Percentiles rank a stretch among this genome's conserved stretches.
phyloP scores from a whole-genome alignment of 2,888 invertebrate species.

The Anaspis maculata region DNA sequence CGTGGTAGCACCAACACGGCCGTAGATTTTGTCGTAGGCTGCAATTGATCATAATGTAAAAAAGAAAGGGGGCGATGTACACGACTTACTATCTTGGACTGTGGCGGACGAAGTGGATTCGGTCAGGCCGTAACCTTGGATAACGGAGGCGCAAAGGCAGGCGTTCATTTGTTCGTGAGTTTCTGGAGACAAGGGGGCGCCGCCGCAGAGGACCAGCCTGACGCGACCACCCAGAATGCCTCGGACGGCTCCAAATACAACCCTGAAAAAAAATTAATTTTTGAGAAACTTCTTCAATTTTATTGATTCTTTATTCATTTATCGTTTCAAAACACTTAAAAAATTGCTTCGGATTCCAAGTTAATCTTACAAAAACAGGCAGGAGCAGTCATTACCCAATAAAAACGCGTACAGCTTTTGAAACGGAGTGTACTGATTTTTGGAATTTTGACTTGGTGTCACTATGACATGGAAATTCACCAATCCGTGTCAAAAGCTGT shows the following conservation, averaged over 20 bases:
- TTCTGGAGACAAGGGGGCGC: constrained; percentile 91
- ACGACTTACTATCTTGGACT: constrained; percentile 64
- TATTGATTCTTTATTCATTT: too few species aligned
- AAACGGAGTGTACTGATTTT: too few species aligned
- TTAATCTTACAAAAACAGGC: too few species aligned
- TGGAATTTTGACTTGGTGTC: too few species aligned
- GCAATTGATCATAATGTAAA: too few species aligned
- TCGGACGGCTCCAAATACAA: constrained; percentile 49
- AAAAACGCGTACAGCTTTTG: too few species aligned
- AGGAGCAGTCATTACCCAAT: too few species aligned
- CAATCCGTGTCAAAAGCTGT: too few species aligned
- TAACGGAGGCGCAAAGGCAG: constrained; percentile 82
- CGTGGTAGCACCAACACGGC: constrained; percentile 83
- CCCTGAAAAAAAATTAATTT: constrained; percentile 35
- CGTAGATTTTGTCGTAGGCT: constrained; percentile 49
- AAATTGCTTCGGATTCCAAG: too few species aligned
- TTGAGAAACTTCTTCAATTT: too few species aligned
- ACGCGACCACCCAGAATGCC: constrained; percentile 80
- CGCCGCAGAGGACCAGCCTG: constrained; percentile 83
- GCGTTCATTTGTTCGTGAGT: constrained; percentile 90
- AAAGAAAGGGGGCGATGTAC: constrained; percentile 1
- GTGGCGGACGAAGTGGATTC: constrained; percentile 93
- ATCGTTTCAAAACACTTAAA: too few species aligned
- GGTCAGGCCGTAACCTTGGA: constrained; percentile 94
- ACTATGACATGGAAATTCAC: too few species aligned